A percentile compares a stretch with the other conserved stretches of the same genome.
phyloP scores from a whole-genome alignment of 2,113 vertebrate genomes.

The Bufo gargarizans region DNA sequence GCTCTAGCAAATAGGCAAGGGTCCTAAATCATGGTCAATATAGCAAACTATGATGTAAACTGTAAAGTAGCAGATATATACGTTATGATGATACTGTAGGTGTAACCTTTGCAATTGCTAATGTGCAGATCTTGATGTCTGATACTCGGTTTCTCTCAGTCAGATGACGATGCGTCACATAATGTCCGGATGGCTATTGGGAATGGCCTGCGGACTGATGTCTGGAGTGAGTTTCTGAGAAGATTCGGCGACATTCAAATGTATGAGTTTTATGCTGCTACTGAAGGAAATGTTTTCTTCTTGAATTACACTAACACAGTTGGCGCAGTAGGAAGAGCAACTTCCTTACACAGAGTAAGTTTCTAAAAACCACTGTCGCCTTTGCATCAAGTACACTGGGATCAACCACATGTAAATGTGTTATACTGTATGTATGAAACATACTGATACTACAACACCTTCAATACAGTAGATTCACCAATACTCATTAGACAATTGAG shows the following conservation, averaged over 20 bases:
- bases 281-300: conserved; percentile 86
- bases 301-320: conserved; percentile 83
- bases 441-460: not conserved
- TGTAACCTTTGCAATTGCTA: not conserved
- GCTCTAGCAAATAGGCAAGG: too few species aligned
- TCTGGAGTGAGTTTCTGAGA: conserved; percentile 84
- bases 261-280: conserved; percentile 85
- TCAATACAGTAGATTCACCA: too few species aligned
- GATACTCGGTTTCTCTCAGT: conserved; percentile 68
- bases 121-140: not conserved
- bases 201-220: conserved; percentile 82
- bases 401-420: not conserved
- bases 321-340: conserved; percentile 80
- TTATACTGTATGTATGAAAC: not conserved
- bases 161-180: conserved; percentile 79
- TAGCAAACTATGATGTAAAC: too few species aligned
- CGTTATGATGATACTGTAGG: not conserved
- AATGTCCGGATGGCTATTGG: conserved; percentile 81
- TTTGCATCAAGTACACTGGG: not conserved
- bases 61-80: not conserved
- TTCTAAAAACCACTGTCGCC: not conserved
- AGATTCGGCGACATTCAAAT: conserved; percentile 82
- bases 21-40: too few species aligned
- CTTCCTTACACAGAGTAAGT: conserved; percentile 78
- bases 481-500: too few species aligned